A percentile compares a stretch with the other conserved stretches of the same genome.
Evolutionary conservation across 1,140 invertebrate genomes (phyloP).

Genomic region (Mycetomoellerius zeteki): DNA sequence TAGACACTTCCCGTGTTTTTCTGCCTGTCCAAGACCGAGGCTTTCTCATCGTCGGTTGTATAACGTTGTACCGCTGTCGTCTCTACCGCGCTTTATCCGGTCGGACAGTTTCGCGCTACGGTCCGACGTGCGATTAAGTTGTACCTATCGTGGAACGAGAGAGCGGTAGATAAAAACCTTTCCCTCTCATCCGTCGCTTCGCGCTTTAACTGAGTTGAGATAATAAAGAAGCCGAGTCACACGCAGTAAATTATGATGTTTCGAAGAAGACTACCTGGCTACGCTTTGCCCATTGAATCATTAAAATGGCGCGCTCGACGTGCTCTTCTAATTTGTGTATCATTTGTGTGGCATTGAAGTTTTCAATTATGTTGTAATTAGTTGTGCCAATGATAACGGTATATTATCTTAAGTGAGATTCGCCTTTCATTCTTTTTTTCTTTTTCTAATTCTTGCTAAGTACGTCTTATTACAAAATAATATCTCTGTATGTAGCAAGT

Average conservation of each 20-base stretch:
- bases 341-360: background rate
- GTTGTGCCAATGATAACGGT: background rate
- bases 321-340: constrained; percentile 40
- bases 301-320: constrained; percentile 35
- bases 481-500: background rate
- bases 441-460: background rate
- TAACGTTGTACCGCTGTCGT: background rate
- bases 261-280: constrained; percentile 40
- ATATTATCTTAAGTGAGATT: background rate
- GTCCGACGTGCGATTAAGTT: constrained; percentile 58
- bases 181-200: constrained; percentile 9
- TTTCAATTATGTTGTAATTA: constrained; percentile 37
- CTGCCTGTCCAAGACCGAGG: background rate
- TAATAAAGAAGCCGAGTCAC: constrained; percentile 52
- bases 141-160: constrained; percentile 37
- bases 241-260: constrained; percentile 56
- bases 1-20: constrained; percentile 45
- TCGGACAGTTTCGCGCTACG: constrained; percentile 43
- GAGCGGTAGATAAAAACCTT: constrained; percentile 43
- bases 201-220: constrained; percentile 39
- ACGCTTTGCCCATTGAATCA: constrained; percentile 13
- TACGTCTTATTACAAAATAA: background rate
- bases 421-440: background rate
- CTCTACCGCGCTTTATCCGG: constrained; percentile 38
- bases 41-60: constrained; percentile 4